Conservation (phyloP, 2,113 vertebrate species). For the Carollia perspicillata region DNA sequence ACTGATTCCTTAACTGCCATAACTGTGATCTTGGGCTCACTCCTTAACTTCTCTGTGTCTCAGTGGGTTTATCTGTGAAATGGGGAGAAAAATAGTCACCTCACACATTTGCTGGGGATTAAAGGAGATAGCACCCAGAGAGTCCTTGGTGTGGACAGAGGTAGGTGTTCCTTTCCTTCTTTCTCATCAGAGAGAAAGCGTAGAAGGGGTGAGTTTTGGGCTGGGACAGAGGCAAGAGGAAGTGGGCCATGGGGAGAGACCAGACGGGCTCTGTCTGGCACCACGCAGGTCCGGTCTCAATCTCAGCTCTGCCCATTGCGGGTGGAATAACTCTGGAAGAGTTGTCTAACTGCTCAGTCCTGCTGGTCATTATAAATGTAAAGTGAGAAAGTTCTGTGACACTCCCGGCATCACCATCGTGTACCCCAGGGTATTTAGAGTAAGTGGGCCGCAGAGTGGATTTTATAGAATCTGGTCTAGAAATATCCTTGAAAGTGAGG, state of each 20-base stretch:
- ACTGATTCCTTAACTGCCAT: not conserved
- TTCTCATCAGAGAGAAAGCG: not conserved
- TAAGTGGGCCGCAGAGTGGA: not conserved
- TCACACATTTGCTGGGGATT: not conserved
- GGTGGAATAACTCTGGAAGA: not conserved
- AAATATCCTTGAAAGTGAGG: not conserved
- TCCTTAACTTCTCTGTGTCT: not conserved
- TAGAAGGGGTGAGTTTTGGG: accelerated
- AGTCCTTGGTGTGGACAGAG: not conserved
- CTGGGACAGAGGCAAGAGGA: not conserved
- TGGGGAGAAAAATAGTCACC: not conserved
- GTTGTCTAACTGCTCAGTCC: not conserved
- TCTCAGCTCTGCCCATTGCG: not conserved
- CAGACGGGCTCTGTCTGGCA: accelerated
- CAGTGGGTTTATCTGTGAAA: not conserved
- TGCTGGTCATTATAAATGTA: not conserved
- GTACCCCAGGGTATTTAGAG: not conserved
- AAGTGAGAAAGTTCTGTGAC: not conserved
- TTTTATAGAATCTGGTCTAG: not conserved
- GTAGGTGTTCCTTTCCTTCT: not conserved
- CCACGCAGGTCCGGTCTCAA: accelerated
- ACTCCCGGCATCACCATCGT: not conserved
- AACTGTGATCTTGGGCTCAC: not conserved
- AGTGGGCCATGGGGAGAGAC: accelerated
- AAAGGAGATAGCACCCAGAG: not conserved